Percentiles rank a stretch among this genome's conserved stretches.
Evolutionary conservation across 2,888 invertebrate genomes (phyloP).

Genomic region (Linnaemya tessellans): DNA sequence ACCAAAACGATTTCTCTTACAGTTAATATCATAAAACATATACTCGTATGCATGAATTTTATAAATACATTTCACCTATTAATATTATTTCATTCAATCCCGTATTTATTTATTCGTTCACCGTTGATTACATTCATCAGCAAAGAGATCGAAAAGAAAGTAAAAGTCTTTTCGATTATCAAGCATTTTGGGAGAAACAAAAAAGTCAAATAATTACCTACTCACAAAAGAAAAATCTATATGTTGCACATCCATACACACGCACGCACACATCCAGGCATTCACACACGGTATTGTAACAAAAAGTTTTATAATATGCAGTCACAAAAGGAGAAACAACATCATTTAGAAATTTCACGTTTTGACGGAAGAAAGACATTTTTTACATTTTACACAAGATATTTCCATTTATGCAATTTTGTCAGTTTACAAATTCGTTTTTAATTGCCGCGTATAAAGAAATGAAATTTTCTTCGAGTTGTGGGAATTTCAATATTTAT

Average conservation of each 20-base stretch:
- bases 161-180: slow-evolving; percentile 50
- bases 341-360: slow-evolving; percentile 29
- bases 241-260: too few relatives aligned
- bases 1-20: slow-evolving; percentile 44
- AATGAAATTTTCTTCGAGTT: neutral
- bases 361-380: slow-evolving; percentile 13
- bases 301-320: neutral
- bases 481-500: slow-evolving; percentile 8
- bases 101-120: slow-evolving; percentile 23
- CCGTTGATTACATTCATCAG: slow-evolving; percentile 29
- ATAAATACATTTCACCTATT: slow-evolving; percentile 42
- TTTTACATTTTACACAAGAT: neutral
- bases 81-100: slow-evolving; percentile 39
- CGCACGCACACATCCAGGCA: too few relatives aligned
- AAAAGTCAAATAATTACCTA: slow-evolving; percentile 19
- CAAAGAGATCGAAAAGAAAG: slow-evolving; percentile 40
- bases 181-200: neutral
- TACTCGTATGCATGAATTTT: neutral
- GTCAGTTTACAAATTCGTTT: slow-evolving; percentile 2
- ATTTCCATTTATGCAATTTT: slow-evolving; percentile 20
- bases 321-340: slow-evolving; percentile 4
- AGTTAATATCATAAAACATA: slow-evolving; percentile 1
- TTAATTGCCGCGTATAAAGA: slow-evolving; percentile 7
- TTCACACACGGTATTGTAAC: neutral
- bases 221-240: slow-evolving; percentile 32